Evolutionary conservation across 2,797 vertebrate species (phyloP), one percentile per base, ranked within the genome.

Genomic region (Bufotes viridis): DNA sequence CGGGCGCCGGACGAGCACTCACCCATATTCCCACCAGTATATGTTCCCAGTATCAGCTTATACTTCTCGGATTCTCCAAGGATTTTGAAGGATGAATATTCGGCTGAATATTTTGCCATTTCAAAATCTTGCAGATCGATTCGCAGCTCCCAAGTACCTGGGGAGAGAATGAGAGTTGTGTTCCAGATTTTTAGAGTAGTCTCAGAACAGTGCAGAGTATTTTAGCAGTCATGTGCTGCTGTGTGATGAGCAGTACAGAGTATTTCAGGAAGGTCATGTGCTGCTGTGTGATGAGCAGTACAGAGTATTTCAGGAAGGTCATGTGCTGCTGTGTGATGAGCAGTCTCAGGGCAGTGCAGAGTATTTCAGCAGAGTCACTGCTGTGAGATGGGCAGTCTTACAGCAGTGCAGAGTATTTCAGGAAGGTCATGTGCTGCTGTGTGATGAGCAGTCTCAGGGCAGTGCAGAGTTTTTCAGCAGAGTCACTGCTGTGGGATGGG

Each of bases 101-200:
- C 83, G 15, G 89, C 89, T n/a, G 55, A 91, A 9, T 83, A 80
- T 74, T 34, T 90, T 34, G 51, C 7, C 15, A 65, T 58, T 13
- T n/a, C 88, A 84, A 90, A 87, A 20, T 88, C 90, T 20, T 82
- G 69, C 7, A 90, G 63, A 69, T 91, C 90, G 57, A 91, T 86
- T 24, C 89, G 72, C 82, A 91, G 22, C 34, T 90, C 76, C 65
- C 90, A 89, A 34, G 53, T 58, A 67, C 72, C 90, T 91, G 65
- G 1, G 18, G 80, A 82, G 18, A 78, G 49, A 55, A 3, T 55
- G 22, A 15, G 69, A 70, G 14, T 8, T 17, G 13, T 70, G 12
- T 7, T 70, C 67, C 18, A 2, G 14, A 69, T 11, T 11, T 67
- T 69, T 29, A 17, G 42, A 42, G 42, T 42, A 20, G 17, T 60